Evolutionary conservation across 1,140 invertebrate species (phyloP).

Genomic region (Cydia strobilella): DNA sequence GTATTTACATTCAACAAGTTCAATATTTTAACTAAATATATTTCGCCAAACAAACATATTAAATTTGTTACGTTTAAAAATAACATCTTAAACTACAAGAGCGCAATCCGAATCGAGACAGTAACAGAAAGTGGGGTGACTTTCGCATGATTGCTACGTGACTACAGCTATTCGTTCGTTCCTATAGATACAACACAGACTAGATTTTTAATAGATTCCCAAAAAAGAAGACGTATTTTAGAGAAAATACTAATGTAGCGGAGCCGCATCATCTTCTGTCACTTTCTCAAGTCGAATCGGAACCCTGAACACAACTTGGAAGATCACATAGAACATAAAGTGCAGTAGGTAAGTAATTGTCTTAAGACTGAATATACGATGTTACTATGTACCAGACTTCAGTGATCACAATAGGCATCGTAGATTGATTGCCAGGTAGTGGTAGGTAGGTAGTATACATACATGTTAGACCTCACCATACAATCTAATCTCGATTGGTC

Average conservation of each 20-base stretch:
- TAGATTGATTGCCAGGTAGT: constrained; percentile 23
- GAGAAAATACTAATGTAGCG: too few species aligned
- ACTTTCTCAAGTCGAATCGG: neutral
- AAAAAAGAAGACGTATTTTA: too few species aligned
- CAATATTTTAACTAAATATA: constrained; percentile 22
- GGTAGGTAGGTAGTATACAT: constrained; percentile 8
- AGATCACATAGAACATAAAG: constrained; percentile 38
- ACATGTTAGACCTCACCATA: constrained; percentile 49
- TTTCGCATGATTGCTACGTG: neutral
- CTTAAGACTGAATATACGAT: constrained; percentile 34
- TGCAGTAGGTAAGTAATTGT: constrained; percentile 33
- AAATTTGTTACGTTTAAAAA: constrained; percentile 24
- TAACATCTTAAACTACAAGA: constrained; percentile 39
- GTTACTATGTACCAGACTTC: constrained; percentile 42
- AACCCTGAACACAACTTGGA: constrained; percentile 48
- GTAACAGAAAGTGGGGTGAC: neutral
- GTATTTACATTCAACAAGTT: constrained; percentile 28
- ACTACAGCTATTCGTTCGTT: neutral
- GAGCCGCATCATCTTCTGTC: neutral
- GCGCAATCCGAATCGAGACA: neutral
- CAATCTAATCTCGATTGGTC: constrained; percentile 61
- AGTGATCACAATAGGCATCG: constrained; percentile 29
- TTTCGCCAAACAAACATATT: neutral
- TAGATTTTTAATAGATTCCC: too few species aligned
- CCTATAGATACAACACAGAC: too few species aligned